Percentiles rank a stretch among this genome's conserved stretches.
Conservation (phyloP, 2,888 invertebrate species). For the Drosophila pseudotakahashii region DNA sequence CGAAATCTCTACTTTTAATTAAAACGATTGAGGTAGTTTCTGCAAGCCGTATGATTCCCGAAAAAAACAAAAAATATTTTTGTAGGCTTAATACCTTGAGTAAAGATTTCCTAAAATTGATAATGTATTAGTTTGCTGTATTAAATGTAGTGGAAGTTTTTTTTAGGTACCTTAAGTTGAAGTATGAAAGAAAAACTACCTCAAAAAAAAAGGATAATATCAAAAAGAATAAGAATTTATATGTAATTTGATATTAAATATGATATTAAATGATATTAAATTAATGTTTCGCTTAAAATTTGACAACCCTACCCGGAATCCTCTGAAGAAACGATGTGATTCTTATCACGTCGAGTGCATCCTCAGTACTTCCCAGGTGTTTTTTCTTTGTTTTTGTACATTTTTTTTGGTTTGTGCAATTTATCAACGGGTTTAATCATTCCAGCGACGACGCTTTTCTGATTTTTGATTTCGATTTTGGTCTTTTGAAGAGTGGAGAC, state of each 20-base stretch:
- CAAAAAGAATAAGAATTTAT: too few species aligned
- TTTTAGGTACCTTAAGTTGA: too few species aligned
- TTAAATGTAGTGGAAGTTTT: too few species aligned
- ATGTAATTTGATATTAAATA: too few species aligned
- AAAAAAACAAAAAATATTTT: too few species aligned
- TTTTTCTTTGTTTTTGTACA: background rate
- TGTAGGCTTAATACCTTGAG: too few species aligned
- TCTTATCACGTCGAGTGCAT: slow-evolving; percentile 48
- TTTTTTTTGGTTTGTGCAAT: slow-evolving; percentile 8
- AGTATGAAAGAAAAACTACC: too few species aligned
- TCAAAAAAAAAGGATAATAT: too few species aligned
- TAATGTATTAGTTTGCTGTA: too few species aligned
- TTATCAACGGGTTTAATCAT: slow-evolving; percentile 31
- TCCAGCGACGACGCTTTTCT: slow-evolving; percentile 13
- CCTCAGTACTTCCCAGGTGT: slow-evolving; percentile 20
- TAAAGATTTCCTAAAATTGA: too few species aligned
- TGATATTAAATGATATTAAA: too few species aligned
- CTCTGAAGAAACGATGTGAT: slow-evolving; percentile 16
- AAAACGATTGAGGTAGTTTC: background rate
- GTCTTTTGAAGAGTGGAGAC: slow-evolving; percentile 32
- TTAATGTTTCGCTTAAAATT: background rate
- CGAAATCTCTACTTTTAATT: slow-evolving; percentile 8
- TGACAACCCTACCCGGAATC: slow-evolving; percentile 16
- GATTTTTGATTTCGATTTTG: slow-evolving; percentile 24
- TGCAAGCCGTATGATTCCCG: background rate